Conservation (phyloP, 2,888 invertebrate genomes). For the Meloe dianella region DNA sequence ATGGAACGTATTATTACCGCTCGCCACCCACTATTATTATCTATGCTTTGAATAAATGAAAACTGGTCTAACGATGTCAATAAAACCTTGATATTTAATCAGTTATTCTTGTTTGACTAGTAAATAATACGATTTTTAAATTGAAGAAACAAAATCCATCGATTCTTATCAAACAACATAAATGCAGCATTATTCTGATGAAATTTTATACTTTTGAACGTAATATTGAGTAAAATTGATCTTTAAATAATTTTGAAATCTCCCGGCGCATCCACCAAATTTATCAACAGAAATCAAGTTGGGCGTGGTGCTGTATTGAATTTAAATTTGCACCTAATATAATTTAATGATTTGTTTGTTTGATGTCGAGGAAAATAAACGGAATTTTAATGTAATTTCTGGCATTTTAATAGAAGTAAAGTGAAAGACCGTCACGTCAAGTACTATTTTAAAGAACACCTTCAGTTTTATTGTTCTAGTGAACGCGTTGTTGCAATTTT, state of each 20-base stretch:
- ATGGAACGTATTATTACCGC: neutral
- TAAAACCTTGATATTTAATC: neutral
- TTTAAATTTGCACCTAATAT: constrained; percentile 25
- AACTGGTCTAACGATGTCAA: neutral
- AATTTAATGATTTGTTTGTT: constrained; percentile 27
- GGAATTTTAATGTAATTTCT: constrained; percentile 17
- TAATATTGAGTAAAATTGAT: no score
- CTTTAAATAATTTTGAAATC: no score
- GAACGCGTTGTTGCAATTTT: neutral
- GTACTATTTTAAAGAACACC: constrained; percentile 11
- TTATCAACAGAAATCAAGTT: neutral
- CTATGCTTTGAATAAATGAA: neutral
- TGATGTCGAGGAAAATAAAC: neutral
- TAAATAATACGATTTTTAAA: neutral
- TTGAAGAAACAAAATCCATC: constrained; percentile 21
- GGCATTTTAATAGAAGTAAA: constrained; percentile 20
- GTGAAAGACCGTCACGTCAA: constrained; percentile 19
- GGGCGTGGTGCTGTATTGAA: constrained; percentile 27
- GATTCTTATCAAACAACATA: constrained; percentile 14
- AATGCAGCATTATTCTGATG: neutral
- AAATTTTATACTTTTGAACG: constrained; percentile 14
- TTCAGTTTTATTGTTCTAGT: neutral
- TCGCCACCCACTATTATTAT: neutral
- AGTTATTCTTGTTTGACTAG: constrained; percentile 10
- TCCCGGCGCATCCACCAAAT: constrained; percentile 15